Base-by-base conservation (phyloP, 2,113 vertebrate genomes). In the Salminus brasiliensis region DNA sequence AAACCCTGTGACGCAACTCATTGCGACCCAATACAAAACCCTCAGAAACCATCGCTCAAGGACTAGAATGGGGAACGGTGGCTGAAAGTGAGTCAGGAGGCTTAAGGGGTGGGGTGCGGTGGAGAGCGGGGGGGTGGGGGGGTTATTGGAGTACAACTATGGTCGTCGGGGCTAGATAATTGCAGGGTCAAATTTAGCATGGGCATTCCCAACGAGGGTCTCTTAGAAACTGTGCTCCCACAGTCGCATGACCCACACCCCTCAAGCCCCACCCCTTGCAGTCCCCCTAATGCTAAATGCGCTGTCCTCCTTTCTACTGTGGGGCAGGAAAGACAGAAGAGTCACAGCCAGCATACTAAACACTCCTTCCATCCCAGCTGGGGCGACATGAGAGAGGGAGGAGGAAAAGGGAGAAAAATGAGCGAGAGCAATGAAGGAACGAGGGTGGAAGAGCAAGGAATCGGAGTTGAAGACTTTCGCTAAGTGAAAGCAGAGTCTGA, bases 321-420 rank as follows among this genome's bases (percentile, higher is more conserved):
- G 82, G 79, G 45, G 72, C 84, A 86, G 85, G 84, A 86, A 79
- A 85, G 81, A 67, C 79, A 53, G 43, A 68, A 81, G 16, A 78
- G 81, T 49, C 45, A 49, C 75, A 53, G 73, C 29, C 71, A 84
- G 87, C 85, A 88, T 88, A 88, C 87, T 88, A 88, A 88, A 81
- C 79, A 86, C 81, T 67, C 59, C 63, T 65, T 59, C 29, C 66
- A 66, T 72, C 78, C 84, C 84, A 83, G 83, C 85, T 87, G 87
- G 82, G 72, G 73, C 69, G 80, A 80, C 32, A 79, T 71, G 78
- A 86, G 71, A 49, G 72, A 72, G 11, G 1, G 34, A 69, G 65
- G 52, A 52, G 62, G 72, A 74, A 71, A 74, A n/a, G 70, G 15
- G 45, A 21, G 57, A 23, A 47, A 57, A 60, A 72, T 30, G 63